Percentiles rank a stretch among this genome's conserved stretches.
Evolutionary conservation across 2,113 vertebrate genomes (phyloP).

Genomic region (Dendropsophus ebraccatus): DNA sequence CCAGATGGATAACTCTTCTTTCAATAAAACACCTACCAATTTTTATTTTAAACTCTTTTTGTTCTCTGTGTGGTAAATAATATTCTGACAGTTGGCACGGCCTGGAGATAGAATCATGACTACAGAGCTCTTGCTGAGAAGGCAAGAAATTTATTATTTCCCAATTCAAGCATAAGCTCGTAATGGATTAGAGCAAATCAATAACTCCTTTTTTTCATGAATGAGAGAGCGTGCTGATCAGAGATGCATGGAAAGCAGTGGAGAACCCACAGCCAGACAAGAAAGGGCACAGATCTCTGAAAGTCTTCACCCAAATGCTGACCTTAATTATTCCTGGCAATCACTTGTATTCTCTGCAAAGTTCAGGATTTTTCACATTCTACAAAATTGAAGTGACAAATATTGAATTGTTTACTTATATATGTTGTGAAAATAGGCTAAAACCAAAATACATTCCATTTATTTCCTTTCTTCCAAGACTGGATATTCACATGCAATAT

Average conservation of each 20-base stretch:
- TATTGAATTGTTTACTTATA: slow-evolving; percentile 30
- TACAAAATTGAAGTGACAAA: slow-evolving; percentile 41
- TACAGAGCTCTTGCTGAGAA: slow-evolving; percentile 44
- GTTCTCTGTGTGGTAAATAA: slow-evolving; percentile 52
- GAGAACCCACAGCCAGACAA: slow-evolving; percentile 35
- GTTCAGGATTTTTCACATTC: slow-evolving; percentile 54
- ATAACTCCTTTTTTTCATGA: slow-evolving; percentile 51
- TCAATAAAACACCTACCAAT: slow-evolving; percentile 48
- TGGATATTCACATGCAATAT: background rate
- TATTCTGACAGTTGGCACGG: slow-evolving; percentile 54
- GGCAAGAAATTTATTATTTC: slow-evolving; percentile 58
- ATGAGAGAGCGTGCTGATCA: slow-evolving; percentile 42
- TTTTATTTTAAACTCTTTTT: slow-evolving; percentile 33
- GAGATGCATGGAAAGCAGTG: slow-evolving; percentile 36
- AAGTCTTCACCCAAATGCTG: slow-evolving; percentile 34
- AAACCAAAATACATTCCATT: slow-evolving; percentile 36
- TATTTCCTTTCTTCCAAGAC: background rate
- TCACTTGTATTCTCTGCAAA: slow-evolving; percentile 55
- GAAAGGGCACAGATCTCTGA: slow-evolving; percentile 50
- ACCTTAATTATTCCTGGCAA: slow-evolving; percentile 56
- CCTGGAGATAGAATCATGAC: slow-evolving; percentile 11
- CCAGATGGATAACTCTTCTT: slow-evolving; percentile 40
- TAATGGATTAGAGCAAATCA: slow-evolving; percentile 57
- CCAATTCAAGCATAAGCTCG: slow-evolving; percentile 56
- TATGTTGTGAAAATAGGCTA: slow-evolving; percentile 13